These are phyloP conservation scores for Callimorpha dominula DNA, from an alignment of 2,888 invertebrate genomes.

Conservation along the genomic window DNA sequence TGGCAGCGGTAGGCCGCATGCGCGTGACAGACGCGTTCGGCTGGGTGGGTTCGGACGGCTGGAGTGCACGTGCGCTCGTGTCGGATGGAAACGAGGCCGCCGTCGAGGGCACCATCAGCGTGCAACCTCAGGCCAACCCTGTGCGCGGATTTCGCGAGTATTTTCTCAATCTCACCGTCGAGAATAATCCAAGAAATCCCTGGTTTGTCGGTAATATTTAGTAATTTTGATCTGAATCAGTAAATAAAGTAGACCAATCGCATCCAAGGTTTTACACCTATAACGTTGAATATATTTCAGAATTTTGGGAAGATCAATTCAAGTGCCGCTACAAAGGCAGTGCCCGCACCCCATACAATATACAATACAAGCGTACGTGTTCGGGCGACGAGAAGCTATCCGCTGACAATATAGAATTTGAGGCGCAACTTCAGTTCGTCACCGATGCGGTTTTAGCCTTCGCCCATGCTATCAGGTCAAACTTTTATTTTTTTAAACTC, in stretches of 20 bases:
- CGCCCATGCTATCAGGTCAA: conserved; percentile 93
- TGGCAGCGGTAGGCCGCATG: conserved; percentile 94
- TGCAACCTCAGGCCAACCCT: conserved; percentile 96
- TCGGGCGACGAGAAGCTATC: conserved; percentile 93
- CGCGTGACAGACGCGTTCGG: conserved; percentile 95
- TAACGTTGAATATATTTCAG: conserved; percentile 78
- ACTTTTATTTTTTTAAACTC: not conserved
- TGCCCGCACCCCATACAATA: conserved; percentile 93
- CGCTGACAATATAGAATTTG: conserved; percentile 92
- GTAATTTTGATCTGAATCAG: not conserved
- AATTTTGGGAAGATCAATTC: conserved; percentile 98
- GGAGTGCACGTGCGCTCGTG: conserved; percentile 95
- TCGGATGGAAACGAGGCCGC: conserved; percentile 95
- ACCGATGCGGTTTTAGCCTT: conserved; percentile 98
- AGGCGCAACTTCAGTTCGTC: conserved; percentile 98
- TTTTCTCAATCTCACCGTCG: conserved; percentile 93
- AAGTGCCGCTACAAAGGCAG: conserved; percentile 94
- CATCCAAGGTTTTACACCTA: not conserved
- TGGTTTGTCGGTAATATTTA: conserved; percentile 95
- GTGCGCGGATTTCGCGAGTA: conserved; percentile 95
- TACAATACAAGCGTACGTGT: conserved; percentile 89
- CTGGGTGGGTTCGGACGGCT: conserved; percentile 98
- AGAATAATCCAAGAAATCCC: conserved; percentile 96
- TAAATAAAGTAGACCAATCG: not conserved
- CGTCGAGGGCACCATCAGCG: conserved; percentile 92